These are phyloP conservation scores for Pteromalus puparum DNA, from an alignment of 1,140 invertebrate genomes.

Conservation along the genomic window DNA sequence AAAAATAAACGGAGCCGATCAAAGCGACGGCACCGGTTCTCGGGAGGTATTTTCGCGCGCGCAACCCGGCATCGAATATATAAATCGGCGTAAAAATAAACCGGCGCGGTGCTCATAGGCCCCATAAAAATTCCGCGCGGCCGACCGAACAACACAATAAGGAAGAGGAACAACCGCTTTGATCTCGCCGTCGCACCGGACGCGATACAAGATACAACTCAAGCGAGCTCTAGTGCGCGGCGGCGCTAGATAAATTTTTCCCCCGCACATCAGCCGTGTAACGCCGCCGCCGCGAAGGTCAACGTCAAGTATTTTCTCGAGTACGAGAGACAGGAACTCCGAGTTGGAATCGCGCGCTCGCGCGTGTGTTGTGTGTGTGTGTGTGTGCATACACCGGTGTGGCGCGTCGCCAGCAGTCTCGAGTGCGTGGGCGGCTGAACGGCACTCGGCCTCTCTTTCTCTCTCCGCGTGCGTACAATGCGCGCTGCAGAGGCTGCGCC, in stretches of 20 bases:
- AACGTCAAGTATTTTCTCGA: conserved; percentile 2
- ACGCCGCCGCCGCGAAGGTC: conserved; percentile 24
- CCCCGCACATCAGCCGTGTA: too few relatives aligned
- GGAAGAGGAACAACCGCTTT: not conserved
- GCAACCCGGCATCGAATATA: not conserved
- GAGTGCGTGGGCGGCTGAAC: not conserved
- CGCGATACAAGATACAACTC: too few relatives aligned
- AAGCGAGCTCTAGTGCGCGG: too few relatives aligned
- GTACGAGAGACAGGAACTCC: not conserved
- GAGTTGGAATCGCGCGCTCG: not conserved
- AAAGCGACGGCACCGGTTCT: not conserved
- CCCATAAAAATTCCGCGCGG: not conserved
- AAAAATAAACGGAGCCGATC: not conserved
- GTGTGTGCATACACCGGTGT: not conserved
- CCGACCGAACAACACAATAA: not conserved
- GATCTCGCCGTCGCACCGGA: not conserved
- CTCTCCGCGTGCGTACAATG: not conserved
- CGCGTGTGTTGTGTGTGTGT: not conserved
- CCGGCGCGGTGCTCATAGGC: not conserved
- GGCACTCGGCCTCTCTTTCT: not conserved
- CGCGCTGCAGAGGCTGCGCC: not conserved
- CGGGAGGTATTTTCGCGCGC: not conserved
- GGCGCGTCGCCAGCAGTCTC: conserved; percentile 1
- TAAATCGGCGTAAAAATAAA: not conserved
- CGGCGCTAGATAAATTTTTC: not conserved